Base-by-base conservation (phyloP, 2,888 invertebrate genomes). In the Zonitis immaculata region DNA sequence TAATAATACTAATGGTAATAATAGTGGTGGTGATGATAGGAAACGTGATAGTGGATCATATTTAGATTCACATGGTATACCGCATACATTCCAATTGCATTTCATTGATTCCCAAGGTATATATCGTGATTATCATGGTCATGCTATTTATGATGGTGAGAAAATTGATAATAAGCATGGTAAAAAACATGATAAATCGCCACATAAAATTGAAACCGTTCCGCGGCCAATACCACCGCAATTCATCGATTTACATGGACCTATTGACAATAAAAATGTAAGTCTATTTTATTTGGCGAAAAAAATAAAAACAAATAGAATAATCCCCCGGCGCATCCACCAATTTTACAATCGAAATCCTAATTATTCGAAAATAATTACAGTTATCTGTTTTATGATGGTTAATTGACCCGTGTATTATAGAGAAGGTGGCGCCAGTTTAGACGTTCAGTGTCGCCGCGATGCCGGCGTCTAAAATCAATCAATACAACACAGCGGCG, bases 21-120 rank as follows among this genome's bases (percentile, higher is more conserved):
- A 56, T 6, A 51, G 49, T 42, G 55, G 62, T 12, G 51, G 56
- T 5, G 59, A 59, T 44, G 56, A 58, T 22, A 60, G 65, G 20
- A 66, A 65, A 44, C 58, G 68, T 32, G 72, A 72, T 54, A 70
- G 71, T 22, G 69, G 72, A 1, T 69, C 67, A 5, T 74, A 75
- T 56, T 55, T 70, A 25, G 75, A 76, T 58, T 75, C 74, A 3
- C 74, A 76, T 58, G 75, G 76, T 1, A 64, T 73, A 42, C 65
- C 70, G 4, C 75, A 76, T 57, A 60, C 69, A 6, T 75, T 73
- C 54, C 75, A 75, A 57, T 54, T 75, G 57, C 73, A 73, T 57
- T 76, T 75, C 57, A 70, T 75, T 27, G 76, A 76, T 62, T 70
- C 74, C 8, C 76, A 76, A 57, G 75, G 75, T 14, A 72, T 74